Evolutionary conservation across 2,888 invertebrate genomes (phyloP).

Genomic region (Lasius fuliginosus): DNA sequence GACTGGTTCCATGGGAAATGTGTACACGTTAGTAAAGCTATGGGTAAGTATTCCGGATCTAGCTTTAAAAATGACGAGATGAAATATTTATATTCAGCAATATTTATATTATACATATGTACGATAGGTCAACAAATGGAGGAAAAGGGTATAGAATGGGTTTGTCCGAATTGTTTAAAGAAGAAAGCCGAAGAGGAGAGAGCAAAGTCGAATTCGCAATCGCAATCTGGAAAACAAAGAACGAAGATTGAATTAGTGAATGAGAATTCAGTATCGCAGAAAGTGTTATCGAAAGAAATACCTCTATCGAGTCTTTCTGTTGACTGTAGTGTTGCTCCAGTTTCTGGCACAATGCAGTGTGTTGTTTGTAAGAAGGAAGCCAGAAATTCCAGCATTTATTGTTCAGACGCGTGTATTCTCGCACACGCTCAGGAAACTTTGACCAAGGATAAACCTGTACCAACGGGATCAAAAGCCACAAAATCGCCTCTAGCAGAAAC

Average conservation of each 20-base stretch:
- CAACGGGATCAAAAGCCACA: conserved; percentile 69
- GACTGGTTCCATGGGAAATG: conserved; percentile 99
- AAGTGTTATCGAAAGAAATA: conserved; percentile 34
- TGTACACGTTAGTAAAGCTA: conserved; percentile 96
- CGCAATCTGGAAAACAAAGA: conserved; percentile 53
- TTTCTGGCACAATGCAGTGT: conserved; percentile 87
- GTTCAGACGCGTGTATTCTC: conserved; percentile 95
- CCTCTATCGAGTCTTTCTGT: conserved; percentile 29
- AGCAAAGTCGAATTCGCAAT: conserved; percentile 48
- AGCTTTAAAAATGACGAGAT: neutral
- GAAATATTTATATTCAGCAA: neutral
- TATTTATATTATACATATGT: conserved; percentile 5
- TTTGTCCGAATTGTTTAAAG: conserved; percentile 94
- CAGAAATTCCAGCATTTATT: conserved; percentile 94
- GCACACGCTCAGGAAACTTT: conserved; percentile 92
- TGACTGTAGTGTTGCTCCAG: conserved; percentile 52
- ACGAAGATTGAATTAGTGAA: conserved; percentile 55
- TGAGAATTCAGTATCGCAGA: conserved; percentile 51
- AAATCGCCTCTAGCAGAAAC: conserved; percentile 77
- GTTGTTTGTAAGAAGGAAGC: conserved; percentile 93
- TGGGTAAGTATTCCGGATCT: conserved; percentile 88
- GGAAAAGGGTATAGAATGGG: conserved; percentile 94
- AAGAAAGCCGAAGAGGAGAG: conserved; percentile 85
- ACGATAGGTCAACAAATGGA: conserved; percentile 93
- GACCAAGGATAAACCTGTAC: conserved; percentile 81